phyloP scores from a whole-genome alignment of 2,113 vertebrate genomes.

The Aspidoscelis tigris region DNA sequence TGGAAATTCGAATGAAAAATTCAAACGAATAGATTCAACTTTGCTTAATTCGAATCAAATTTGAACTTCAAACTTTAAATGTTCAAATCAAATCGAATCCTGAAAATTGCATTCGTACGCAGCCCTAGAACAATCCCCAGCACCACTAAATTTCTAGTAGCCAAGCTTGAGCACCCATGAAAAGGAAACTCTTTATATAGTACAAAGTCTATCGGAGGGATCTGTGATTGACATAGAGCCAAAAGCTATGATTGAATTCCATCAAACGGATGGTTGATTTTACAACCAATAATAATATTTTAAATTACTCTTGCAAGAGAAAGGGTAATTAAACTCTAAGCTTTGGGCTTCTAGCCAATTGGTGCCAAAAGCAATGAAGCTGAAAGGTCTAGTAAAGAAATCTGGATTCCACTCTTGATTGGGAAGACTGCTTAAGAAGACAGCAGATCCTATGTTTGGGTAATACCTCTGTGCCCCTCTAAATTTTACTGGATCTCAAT shows the following conservation, averaged over 20 bases:
- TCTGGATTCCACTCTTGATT: not conserved
- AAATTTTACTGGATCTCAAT: no score
- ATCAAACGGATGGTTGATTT: accelerated
- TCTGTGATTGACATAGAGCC: accelerated
- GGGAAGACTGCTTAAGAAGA: not conserved
- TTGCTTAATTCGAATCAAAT: no score
- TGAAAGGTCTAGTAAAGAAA: not conserved
- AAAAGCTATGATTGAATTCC: accelerated
- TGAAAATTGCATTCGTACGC: no score
- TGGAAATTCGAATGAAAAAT: no score
- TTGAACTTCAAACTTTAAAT: no score
- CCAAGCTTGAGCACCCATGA: not conserved
- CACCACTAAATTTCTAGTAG: accelerated
- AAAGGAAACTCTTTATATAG: not conserved
- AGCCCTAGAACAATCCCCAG: accelerated
- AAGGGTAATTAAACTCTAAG: accelerated
- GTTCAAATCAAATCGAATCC: no score
- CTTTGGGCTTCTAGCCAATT: accelerated
- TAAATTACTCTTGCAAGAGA: accelerated
- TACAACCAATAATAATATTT: accelerated
- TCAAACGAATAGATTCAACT: no score
- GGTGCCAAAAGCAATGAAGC: not conserved
- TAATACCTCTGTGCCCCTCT: no score
- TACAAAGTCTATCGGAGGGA: accelerated
- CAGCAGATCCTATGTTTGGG: not conserved